Evolutionary conservation across 92 coral and sea anemone genomes (phyloP), one percentile per base, ranked within the genome.

Genomic region (Palythoa caribaeorum): DNA sequence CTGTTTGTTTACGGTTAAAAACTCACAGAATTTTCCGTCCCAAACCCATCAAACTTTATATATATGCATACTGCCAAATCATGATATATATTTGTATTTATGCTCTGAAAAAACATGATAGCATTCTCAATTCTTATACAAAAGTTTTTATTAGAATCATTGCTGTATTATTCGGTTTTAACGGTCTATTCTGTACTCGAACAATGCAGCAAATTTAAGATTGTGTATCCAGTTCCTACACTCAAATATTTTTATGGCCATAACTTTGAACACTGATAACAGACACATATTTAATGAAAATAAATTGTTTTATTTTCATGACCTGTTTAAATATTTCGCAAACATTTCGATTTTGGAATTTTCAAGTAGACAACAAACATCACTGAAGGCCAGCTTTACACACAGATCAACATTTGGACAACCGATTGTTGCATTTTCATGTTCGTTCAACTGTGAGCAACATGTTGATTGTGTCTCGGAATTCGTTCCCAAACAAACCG

Each of bases 161-260:
- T 54, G 83, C n/a, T 53, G 79, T 77, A 77, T 3, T 54, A 54
- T 52, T 77, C 38, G 38, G 36, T 5, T 37, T 70, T 2, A 55
- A 7, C 14, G 12, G 17, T 11, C 15, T 55, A 15, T 6, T 55
- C 62, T 3, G 8, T 17, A 63, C 62, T 55, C 57, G 9, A 81
- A 81, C 19, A 66, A 20, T 65, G 40, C 86, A 65, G 86, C 40
- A 19, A 9, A 28, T 6, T 3, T 20, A 81, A 81, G 52, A 79
- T 81, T 81, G 66, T 81, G 19, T 81, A 66, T 63, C 75, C 53
- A 8, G 36, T 12, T 70, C 28, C 8, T 63, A 39, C 73, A 60
- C 71, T 65, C 75, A 53, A 50, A 66, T 81, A 81, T 81, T 81
- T 81, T 81, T 81, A 66, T 81, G 86, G 47, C 40, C 75, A 63